Percentiles rank a stretch among this genome's conserved stretches.
phyloP scores from a whole-genome alignment of 1,140 invertebrate species.

The Pachypeltis micranthus region DNA sequence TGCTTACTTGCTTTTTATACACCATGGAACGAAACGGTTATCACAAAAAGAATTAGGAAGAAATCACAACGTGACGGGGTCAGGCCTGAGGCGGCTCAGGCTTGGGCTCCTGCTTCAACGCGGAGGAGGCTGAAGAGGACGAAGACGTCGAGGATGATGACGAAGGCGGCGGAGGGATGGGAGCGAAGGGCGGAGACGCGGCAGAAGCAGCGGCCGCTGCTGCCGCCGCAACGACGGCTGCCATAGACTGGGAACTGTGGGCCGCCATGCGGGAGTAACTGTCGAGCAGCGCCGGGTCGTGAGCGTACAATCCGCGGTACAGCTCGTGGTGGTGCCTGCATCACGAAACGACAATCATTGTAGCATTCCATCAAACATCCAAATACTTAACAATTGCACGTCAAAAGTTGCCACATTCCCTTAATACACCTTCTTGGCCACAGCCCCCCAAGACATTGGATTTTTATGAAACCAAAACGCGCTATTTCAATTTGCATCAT shows the following conservation, averaged over 20 bases:
- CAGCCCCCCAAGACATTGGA: too few relatives aligned
- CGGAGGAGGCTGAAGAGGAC: conserved; percentile 17
- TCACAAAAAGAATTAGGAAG: conserved; percentile 11
- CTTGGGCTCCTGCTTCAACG: conserved; percentile 26
- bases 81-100: conserved; percentile 33
- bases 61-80: conserved; percentile 14
- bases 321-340: conserved; percentile 39
- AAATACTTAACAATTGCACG: too few relatives aligned
- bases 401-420: too few relatives aligned
- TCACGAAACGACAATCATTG: too few relatives aligned
- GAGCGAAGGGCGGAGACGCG: conserved; percentile 17
- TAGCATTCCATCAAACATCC: too few relatives aligned
- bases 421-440: too few relatives aligned
- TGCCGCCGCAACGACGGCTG: conserved; percentile 29
- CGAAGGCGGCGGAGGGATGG: too few relatives aligned
- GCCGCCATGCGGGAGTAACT: conserved; percentile 45
- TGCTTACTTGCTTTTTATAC: too few relatives aligned
- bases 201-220: conserved; percentile 24
- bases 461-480: too few relatives aligned
- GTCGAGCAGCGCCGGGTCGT: conserved; percentile 47
- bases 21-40: conserved; percentile 20
- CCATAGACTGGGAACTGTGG: conserved; percentile 35
- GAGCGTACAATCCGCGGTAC: conserved; percentile 48
- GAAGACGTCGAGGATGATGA: conserved; percentile 15
- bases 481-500: too few relatives aligned